Evolutionary conservation across 2,888 invertebrate species (phyloP), one percentile per base, ranked within the genome.

Genomic region (Linhomoeus sp.): DNA sequence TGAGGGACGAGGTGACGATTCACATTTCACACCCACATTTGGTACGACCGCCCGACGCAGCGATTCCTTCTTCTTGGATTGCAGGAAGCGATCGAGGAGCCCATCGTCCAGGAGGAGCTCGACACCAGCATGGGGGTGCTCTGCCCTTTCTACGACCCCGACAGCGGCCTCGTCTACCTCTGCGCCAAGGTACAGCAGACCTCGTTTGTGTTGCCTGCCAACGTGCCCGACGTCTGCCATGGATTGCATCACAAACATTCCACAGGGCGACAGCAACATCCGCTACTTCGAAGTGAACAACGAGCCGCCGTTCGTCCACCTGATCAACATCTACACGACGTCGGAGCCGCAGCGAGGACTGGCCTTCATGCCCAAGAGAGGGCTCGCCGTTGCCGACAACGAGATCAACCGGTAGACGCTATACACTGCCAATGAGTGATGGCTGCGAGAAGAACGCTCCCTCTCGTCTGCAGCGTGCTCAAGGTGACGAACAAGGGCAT

Each of bases 261-360:
- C n/a, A n/a, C 64, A 87, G 76, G 90, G 92, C 1, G 90, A 90
- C 65, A 86, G 87, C 50, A 85, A 85, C 62, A 86, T 92, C 47
- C 75, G 87, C 26, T 92, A 87, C 69, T 90, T 87, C 67, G 92
- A 92, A 70, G 77, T 90, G 23, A 85, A 82, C 1, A 80, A 85
- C 53, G 82, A 86, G 56, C 72, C 79, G 17, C 90, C 90, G 0
- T 88, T 80, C 70, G 77, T 88, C 47, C 84, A 88, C 68, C 92
- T 81, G 67, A 76, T 92, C 51, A 84, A 80, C 64, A 81, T 85
- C 63, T 86, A 81, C 67, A 76, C 85, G 47, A 83, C 86, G 0
- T 48, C 50, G 36, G 83, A 85, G 65, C 86, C 88, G 25, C 76
- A 86, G 75, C 74, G 87, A 58, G 88, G 88, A 0, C 72, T 90